phyloP scores from a whole-genome alignment of 2,113 vertebrate species.

The Rhea pennata region DNA sequence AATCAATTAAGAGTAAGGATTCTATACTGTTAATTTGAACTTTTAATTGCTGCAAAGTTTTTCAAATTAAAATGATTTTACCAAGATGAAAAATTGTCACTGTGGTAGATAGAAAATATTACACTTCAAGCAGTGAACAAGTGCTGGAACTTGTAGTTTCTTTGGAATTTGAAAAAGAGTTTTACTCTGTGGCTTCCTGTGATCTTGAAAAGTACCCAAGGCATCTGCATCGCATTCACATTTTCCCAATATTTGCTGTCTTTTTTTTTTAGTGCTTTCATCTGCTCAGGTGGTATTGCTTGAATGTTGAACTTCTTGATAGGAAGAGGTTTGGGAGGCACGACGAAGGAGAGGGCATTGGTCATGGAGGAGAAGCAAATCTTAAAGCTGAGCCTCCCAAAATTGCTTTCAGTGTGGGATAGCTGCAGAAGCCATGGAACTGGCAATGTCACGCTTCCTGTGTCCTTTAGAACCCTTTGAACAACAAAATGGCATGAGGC shows the following conservation, averaged over 20 bases:
- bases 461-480: neutral
- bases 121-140: neutral
- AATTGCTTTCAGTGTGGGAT: neutral
- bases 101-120: neutral
- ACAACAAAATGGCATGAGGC: neutral
- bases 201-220: neutral
- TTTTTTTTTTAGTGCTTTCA: neutral
- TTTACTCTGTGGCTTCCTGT: neutral
- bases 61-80: neutral
- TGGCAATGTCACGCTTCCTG: neutral
- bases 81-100: neutral
- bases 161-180: neutral
- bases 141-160: neutral
- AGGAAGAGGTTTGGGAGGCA: neutral
- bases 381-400: slow-evolving; percentile 8
- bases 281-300: neutral
- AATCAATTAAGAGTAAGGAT: neutral
- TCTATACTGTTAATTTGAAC: neutral
- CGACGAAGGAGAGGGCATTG: neutral
- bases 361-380: neutral
- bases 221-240: neutral
- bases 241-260: neutral
- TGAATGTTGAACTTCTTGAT: neutral
- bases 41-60: neutral
- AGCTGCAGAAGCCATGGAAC: neutral